These are phyloP conservation scores for Orientallactaga sibirica DNA, from an alignment of 2,797 vertebrate species.

Conservation along the genomic window DNA sequence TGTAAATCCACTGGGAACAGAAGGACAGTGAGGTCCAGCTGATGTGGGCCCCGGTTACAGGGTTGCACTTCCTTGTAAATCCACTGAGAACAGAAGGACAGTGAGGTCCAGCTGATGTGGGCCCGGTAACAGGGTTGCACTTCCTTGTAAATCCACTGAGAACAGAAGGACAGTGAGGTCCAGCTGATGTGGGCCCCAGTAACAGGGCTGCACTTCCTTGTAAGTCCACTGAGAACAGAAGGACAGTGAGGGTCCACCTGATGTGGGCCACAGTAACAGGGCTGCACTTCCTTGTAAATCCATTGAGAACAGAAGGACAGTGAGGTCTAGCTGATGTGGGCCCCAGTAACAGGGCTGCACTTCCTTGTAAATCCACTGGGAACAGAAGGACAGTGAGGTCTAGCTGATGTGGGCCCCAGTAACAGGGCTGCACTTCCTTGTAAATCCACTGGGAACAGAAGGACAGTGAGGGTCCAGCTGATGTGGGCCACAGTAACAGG, in stretches of 20 bases:
- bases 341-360: background rate
- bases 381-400: no score
- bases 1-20: background rate
- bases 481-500: background rate
- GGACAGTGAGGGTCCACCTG: no score
- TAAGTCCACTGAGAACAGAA: background rate
- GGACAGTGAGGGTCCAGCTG: no score
- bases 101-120: fast-evolving
- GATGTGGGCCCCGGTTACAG: background rate
- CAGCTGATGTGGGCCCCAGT: no score
- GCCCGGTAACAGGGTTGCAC: no score
- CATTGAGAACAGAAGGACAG: background rate
- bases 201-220: no score
- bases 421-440: no score
- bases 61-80: background rate
- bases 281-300: background rate
- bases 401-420: no score
- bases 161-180: no score
- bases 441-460: background rate
- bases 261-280: background rate
- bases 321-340: fast-evolving
- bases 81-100: background rate
- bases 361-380: background rate
- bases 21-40: no score
- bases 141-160: no score